These are phyloP conservation scores for Siderastrea siderea DNA, from an alignment of 92 coral and sea anemone species.

Conservation along the genomic window DNA sequence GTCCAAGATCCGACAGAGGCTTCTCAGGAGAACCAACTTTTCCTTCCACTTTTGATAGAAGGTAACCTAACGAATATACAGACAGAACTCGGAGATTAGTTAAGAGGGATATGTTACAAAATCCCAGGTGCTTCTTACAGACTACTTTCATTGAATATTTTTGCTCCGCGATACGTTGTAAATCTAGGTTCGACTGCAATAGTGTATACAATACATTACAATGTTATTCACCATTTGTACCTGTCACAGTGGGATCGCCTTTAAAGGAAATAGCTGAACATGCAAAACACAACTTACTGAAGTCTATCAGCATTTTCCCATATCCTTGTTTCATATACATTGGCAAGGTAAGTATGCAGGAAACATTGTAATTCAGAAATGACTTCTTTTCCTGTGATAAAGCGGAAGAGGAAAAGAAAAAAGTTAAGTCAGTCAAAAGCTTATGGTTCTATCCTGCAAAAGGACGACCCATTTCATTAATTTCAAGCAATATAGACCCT, in stretches of 20 bases:
- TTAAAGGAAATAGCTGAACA: neutral
- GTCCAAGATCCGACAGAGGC: slow-evolving; percentile 97
- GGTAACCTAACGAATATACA: slow-evolving; percentile 75
- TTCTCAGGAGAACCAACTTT: slow-evolving; percentile 99
- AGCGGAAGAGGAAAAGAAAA: neutral
- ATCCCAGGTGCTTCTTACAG: too few relatives aligned
- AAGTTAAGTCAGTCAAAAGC: too few relatives aligned
- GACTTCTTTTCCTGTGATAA: slow-evolving; percentile 92
- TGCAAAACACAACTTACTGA: slow-evolving; percentile 76
- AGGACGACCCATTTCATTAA: too few relatives aligned
- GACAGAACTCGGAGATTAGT: neutral
- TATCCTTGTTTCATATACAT: slow-evolving; percentile 97
- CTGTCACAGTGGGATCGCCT: too few relatives aligned
- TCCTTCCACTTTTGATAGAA: slow-evolving; percentile 91
- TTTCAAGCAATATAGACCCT: too few relatives aligned
- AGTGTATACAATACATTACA: too few relatives aligned
- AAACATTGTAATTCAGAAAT: slow-evolving; percentile 95
- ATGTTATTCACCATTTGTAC: too few relatives aligned
- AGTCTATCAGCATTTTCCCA: slow-evolving; percentile 97
- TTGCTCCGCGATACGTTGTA: too few relatives aligned
- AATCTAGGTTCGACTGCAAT: too few relatives aligned
- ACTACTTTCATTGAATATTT: too few relatives aligned
- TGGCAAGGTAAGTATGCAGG: slow-evolving; percentile 95
- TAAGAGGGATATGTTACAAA: too few relatives aligned
- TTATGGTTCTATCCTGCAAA: too few relatives aligned